Conservation (phyloP, 2,888 invertebrate genomes). For the Erpobdella octoculata region DNA sequence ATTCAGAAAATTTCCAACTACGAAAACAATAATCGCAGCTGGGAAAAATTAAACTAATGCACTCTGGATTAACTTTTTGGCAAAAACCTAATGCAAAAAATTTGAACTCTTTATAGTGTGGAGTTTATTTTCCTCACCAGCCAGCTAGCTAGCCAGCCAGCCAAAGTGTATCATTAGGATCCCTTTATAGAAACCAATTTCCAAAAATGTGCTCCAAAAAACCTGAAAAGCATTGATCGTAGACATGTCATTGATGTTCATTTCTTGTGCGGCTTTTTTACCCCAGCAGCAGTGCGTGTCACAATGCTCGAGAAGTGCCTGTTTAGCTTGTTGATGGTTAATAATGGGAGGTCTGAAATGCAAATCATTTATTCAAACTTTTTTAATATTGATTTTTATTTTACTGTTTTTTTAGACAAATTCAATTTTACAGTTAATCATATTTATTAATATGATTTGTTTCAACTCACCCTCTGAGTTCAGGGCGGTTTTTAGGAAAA, state of each 20-base stretch:
- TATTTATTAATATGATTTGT: neutral
- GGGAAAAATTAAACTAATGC: too few relatives aligned
- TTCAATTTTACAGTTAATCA: neutral
- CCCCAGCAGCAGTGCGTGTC: conserved; percentile 30
- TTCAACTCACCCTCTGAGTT: conserved; percentile 6
- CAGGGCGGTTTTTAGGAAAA: conserved; percentile 24
- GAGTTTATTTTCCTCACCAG: too few relatives aligned
- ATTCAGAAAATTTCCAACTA: too few relatives aligned
- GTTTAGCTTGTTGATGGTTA: conserved; percentile 23
- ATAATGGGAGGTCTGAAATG: conserved; percentile 5
- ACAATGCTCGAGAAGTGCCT: conserved; percentile 22
- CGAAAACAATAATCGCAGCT: too few relatives aligned
- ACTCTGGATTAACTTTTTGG: too few relatives aligned
- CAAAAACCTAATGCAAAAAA: too few relatives aligned
- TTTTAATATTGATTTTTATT: neutral
- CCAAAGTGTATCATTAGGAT: neutral
- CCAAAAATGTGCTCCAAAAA: neutral
- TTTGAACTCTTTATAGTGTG: too few relatives aligned
- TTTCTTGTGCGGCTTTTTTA: conserved; percentile 23
- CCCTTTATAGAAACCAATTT: neutral
- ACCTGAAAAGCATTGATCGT: conserved; percentile 29
- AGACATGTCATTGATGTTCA: conserved; percentile 16
- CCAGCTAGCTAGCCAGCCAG: too few relatives aligned
- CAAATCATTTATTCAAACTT: neutral
- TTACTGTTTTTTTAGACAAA: neutral